Evolutionary conservation across 2,113 vertebrate genomes (phyloP), one percentile per base, ranked within the genome.

Genomic region (Oophaga pumilio): DNA sequence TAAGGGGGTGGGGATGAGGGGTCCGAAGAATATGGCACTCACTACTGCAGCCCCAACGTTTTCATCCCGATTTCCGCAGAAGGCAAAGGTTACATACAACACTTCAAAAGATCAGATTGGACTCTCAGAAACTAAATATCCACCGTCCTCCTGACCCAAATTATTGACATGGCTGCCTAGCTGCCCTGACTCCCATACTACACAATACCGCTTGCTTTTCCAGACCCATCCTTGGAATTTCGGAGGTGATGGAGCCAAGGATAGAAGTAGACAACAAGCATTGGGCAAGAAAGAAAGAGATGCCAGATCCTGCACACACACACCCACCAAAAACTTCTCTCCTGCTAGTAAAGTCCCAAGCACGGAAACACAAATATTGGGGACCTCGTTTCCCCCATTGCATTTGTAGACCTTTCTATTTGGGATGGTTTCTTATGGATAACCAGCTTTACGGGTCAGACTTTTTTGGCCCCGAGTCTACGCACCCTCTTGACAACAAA

Each of bases 281-380:
- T 49, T 74, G 71, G 71, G 18, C 71, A 11, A 0, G 8, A 22
- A 10, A 74, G 71, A 74, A 10, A 74, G 71, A 74, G 33, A 49
- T 50, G 33, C 43, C 33, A 74, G 33, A 33, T 50, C 8, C 71
- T 43, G 62, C 49, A 83, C 81, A 83, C 81, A 83, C 81, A 83
- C 81, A 83, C 81, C 81, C 81, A 68, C 81, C 81, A 13, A 52
- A 52, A 83, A 82, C 77, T 80, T 80, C 26, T 26, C 24, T 26
- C 77, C 53, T 9, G 22, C 24, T 74, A 3, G 1, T 0, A 15
- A 15, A 59, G 53, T 49, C 60, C 22, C 13, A 49, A 18, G 10
- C 59, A 50, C 28, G 49, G 8, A 13, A 18, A 43, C 56, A 59
- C 52, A 24, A 59, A 59, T 10, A 26, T 53, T 77, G 24, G 71